Base-by-base conservation (phyloP, 2,888 invertebrate genomes). In the Polydesmus complanatus region DNA sequence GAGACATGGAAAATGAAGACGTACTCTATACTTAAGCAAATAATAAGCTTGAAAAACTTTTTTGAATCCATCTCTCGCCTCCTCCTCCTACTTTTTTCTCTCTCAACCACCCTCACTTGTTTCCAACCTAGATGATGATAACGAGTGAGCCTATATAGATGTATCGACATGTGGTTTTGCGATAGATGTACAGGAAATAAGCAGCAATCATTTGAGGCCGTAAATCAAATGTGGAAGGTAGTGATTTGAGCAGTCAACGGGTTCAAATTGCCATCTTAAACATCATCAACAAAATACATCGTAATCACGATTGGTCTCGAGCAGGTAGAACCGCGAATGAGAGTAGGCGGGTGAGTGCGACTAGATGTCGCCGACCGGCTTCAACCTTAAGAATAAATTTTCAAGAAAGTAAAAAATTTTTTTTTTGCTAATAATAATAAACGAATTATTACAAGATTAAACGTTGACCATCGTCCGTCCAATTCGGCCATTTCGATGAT, bases 21-120 rank as follows among this genome's bases (percentile, higher is more conserved):
- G 59, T 59, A 59, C 54, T 27, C 53, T 59, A 59, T 59, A 59
- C 54, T 59, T 59, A 59, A 59, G 37, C 59, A 59, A 59, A 59
- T 59, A 59, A 59, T 54, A n/a, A 59, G 59, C 59, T 54, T 58
- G 26, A 58, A 37, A 27, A 23, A 23, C 27, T 22, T 37, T 27
- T 37, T 37, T 55, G 27, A 27, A 22, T 21, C 23, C 56, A 56
- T 19, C 37, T 21, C 2, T 21, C 22, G 22, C 55, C 23, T 27
- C 37, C 22, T 55, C 55, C 55, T 14, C 27, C 47, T 27, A 37
- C 37, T 18, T 8, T 21, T 18, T 37, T 18, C 21, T 23, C 27
- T 18, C 22, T n/a, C 21, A 14, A 14, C 55, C 54, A 21, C 23
- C 53, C 53, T 19, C 5, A n/a, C 53, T 25, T 25, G 1, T 19